These are phyloP conservation scores for Dinocampus coccinellae DNA, from an alignment of 2,888 invertebrate genomes.

Conservation along the genomic window DNA sequence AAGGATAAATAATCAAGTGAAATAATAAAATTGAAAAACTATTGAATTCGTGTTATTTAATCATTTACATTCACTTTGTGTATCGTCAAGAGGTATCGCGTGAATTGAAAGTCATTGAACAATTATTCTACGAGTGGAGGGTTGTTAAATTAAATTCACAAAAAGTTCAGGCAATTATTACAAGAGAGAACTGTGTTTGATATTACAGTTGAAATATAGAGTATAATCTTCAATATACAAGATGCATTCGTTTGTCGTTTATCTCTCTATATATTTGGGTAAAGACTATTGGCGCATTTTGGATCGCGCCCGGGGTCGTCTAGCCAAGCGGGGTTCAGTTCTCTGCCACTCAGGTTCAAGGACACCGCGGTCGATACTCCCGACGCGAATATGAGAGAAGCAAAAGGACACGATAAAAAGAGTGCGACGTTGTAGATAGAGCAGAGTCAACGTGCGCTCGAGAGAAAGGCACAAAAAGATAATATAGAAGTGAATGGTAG, in stretches of 20 bases:
- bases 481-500: slow-evolving; percentile 28
- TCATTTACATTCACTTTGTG: not conserved
- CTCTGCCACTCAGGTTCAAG: slow-evolving; percentile 62
- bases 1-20: not conserved
- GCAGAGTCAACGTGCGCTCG: not conserved
- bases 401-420: not conserved
- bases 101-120: not conserved
- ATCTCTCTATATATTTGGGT: not conserved
- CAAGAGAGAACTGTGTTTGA: not conserved
- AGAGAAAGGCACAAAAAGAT: not conserved
- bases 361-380: slow-evolving; percentile 62
- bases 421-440: not conserved
- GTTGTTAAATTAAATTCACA: not conserved
- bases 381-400: slow-evolving; percentile 39
- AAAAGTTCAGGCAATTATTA: not conserved
- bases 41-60: not conserved
- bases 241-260: not conserved
- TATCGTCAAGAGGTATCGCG: not conserved
- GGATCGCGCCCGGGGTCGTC: slow-evolving; percentile 58
- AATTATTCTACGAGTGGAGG: not conserved
- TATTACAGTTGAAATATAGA: not conserved
- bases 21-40: not conserved
- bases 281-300: slow-evolving; percentile 45
- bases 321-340: slow-evolving; percentile 59
- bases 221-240: not conserved